Evolutionary conservation across 2,888 invertebrate genomes (phyloP).

Genomic region (Acanthosepion pharaonis): DNA sequence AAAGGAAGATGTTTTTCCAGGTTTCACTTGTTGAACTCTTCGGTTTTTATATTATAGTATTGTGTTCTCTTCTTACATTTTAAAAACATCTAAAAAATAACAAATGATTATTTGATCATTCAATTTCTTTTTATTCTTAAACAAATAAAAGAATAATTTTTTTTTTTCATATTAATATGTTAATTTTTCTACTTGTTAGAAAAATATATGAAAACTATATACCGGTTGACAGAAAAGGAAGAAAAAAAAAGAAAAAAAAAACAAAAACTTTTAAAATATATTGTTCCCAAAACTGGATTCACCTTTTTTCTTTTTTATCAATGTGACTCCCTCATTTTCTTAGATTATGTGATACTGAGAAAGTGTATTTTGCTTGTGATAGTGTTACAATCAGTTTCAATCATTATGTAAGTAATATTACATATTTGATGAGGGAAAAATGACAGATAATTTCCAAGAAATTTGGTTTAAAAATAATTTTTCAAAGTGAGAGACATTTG

Average conservation of each 20-base stretch:
- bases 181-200: slow-evolving; percentile 46
- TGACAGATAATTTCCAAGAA: slow-evolving; percentile 42
- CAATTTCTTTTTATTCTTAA: slow-evolving; percentile 44
- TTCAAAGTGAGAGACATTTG: slow-evolving; percentile 42
- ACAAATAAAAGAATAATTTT: neutral
- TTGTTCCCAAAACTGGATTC: slow-evolving; percentile 40
- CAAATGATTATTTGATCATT: slow-evolving; percentile 43
- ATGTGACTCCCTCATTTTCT: slow-evolving; percentile 40
- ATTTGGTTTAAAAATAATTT: slow-evolving; percentile 44
- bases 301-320: slow-evolving; percentile 34
- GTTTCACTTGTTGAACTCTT: slow-evolving; percentile 42
- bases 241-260: neutral
- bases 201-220: slow-evolving; percentile 44
- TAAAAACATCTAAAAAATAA: neutral
- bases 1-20: slow-evolving; percentile 1
- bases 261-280: neutral
- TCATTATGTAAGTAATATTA: slow-evolving; percentile 46
- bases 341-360: slow-evolving; percentile 46
- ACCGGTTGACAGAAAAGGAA: slow-evolving; percentile 41
- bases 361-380: slow-evolving; percentile 39
- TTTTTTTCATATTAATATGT: slow-evolving; percentile 37
- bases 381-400: slow-evolving; percentile 40
- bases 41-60: slow-evolving; percentile 43
- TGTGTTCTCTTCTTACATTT: slow-evolving; percentile 41
- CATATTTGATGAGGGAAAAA: slow-evolving; percentile 46